Evolutionary conservation across 2,113 vertebrate species (phyloP), one percentile per base, ranked within the genome.

Genomic region (Larimichthys crocea): DNA sequence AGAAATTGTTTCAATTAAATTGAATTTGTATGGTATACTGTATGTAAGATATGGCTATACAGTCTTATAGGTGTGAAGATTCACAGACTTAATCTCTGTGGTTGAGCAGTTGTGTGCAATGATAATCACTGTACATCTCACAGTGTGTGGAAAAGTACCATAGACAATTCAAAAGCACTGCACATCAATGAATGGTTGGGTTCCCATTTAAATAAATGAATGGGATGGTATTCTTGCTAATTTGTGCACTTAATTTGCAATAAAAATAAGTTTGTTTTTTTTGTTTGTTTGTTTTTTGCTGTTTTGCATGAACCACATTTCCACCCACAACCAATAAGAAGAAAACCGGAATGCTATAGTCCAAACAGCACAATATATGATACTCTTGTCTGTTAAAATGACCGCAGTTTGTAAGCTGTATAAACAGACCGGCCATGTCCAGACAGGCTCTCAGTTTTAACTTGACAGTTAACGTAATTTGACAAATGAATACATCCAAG

Each of bases 371-470:
- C 17, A 66, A 52, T 46, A 60, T 48, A 5, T 9, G 16, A 48
- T 63, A 3, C 3, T 49, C 69, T 52, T 56, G 40, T 59, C 7
- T 40, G 5, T 64, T 72, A 14, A 46, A 56, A 69, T 46, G 1
- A 61, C 24, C 29, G 20, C 35, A 20, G 7, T 73, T 68, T 60
- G 42, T 17, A 22, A 61, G 40, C 16, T 50, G 35, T 59, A 50
- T 64, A 46, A 61, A 49, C 40, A 70, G 3, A 20, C 16, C 50
- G 46, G 35, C 46, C 44, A 35, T 56, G 53, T 31, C 50, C 26
- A 35, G 44, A 75, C 60, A 72, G 26, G n/a, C 17, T 80, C 69
- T 72, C 35, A 64, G 1, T 59, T 79, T 67, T 22, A 72, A 14
- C 31, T 64, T 62, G 52, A 65, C 65, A 78, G 20, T 62, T 35